Conservation (phyloP, 2,888 invertebrate genomes). For the Heteropelma amictum region DNA sequence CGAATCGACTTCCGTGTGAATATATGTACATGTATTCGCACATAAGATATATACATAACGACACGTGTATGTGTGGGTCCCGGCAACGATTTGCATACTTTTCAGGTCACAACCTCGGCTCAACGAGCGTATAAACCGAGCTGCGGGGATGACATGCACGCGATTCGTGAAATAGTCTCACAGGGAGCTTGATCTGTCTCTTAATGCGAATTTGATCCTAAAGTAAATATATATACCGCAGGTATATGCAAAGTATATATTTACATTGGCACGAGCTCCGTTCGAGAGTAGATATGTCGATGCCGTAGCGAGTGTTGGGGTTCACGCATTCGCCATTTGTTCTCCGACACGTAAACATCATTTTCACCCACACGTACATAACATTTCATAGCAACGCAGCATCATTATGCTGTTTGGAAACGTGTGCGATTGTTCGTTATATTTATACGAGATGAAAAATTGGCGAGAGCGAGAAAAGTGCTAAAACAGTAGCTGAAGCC, state of each 20-base stretch:
- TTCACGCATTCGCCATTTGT: constrained; percentile 37
- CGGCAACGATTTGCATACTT: constrained; percentile 33
- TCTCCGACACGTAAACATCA: background rate
- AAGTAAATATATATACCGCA: constrained; percentile 25
- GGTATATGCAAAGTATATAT: constrained; percentile 3
- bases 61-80: too few species aligned
- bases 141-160: constrained; percentile 1
- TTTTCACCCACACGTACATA: too few species aligned
- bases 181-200: background rate
- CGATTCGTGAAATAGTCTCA: constrained; percentile 1
- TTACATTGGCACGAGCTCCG: constrained; percentile 24
- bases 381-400: too few species aligned
- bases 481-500: background rate
- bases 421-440: background rate
- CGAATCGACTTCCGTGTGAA: constrained; percentile 23
- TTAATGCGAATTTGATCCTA: constrained; percentile 34
- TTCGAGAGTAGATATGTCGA: background rate
- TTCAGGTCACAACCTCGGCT: constrained; percentile 43
- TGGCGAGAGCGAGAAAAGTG: background rate
- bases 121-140: background rate
- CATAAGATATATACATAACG: too few species aligned
- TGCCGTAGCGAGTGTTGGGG: constrained; percentile 1
- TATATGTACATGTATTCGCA: background rate
- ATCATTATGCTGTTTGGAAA: background rate
- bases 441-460: constrained; percentile 3